A percentile compares a stretch with the other conserved stretches of the same genome.
Evolutionary conservation across 2,888 invertebrate genomes (phyloP).

Genomic region (Brenthis daphne): DNA sequence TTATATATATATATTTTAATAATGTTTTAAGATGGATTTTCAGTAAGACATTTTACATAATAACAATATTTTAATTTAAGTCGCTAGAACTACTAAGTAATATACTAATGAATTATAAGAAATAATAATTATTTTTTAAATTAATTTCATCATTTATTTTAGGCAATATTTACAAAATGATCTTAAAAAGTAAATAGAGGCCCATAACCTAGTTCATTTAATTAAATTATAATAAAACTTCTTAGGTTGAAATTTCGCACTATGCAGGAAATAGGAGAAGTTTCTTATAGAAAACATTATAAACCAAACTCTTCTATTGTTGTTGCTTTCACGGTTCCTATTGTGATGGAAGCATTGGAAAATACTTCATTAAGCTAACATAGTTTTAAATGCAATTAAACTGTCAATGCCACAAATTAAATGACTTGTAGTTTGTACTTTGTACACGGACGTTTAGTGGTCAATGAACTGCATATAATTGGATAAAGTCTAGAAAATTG

Average conservation of each 20-base stretch:
- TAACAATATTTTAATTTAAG: not conserved
- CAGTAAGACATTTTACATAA: not conserved
- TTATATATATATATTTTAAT: not conserved
- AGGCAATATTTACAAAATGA: too few relatives aligned
- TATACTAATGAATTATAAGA: too few relatives aligned
- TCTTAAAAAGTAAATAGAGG: too few relatives aligned
- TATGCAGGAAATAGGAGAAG: not conserved
- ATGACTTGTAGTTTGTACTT: not conserved
- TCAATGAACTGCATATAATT: conserved; percentile 28
- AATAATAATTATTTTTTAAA: too few relatives aligned
- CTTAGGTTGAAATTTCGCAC: too few relatives aligned
- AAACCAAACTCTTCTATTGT: conserved; percentile 38
- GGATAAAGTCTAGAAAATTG: too few relatives aligned
- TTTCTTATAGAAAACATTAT: conserved; percentile 4
- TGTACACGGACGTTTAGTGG: conserved; percentile 11
- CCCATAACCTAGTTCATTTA: too few relatives aligned
- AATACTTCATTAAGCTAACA: conserved; percentile 65
- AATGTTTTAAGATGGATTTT: not conserved
- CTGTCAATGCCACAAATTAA: conserved; percentile 19
- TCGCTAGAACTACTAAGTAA: too few relatives aligned
- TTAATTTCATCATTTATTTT: too few relatives aligned
- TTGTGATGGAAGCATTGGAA: conserved; percentile 69
- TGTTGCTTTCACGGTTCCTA: conserved; percentile 64
- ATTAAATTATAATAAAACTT: too few relatives aligned
- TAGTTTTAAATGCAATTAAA: conserved; percentile 53